Base-by-base conservation (phyloP, 2,888 invertebrate genomes). In the Lutraria lutraria region DNA sequence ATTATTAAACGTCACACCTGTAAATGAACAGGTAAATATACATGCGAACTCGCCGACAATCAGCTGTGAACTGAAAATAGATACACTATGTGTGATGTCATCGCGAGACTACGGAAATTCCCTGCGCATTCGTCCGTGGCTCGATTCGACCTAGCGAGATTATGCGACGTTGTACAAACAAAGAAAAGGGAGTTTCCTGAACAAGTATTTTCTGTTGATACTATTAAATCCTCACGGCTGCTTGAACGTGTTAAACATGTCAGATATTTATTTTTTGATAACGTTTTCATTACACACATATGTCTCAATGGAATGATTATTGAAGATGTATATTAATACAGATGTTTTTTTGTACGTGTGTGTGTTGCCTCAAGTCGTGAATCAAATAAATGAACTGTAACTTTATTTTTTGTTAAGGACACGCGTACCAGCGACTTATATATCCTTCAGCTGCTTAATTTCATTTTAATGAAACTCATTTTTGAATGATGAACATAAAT, bases 31-130 rank as follows among this genome's bases (percentile, higher is more conserved):
- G 80, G 81, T 87, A 87, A 19, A 13, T 80, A 31, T 80, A 85
- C 80, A 60, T 90, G 85, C 88, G 85, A 85, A 90, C 88, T 83
- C 85, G 68, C 68, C 72, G 53, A 63, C 72, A 83, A 87, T 87
- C 92, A 85, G 79, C 89, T 92, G 89, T 89, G 86, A 88, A 92
- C 79, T 90, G 85, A 89, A 87, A 60, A 63, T 88, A 88, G 54
- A 79, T 79, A 80, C 80, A 86, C 68, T 21, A 72, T 53, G 79
- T 80, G 85, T 90, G 90, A 90, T 87, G 90, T 90, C 90, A 89
- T 87, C 63, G 16, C 76, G 43, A 56, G 19, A 80, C 53, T 80
- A 90, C 88, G 88, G 90, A 88, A 89, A 90, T 87, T 81, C 90
- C 85, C 87, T 87, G 90, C 79, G 85, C 87, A 52, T 81, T 89